Base-by-base conservation (phyloP, 1,140 invertebrate species). In the Leptoteleia sp. region DNA sequence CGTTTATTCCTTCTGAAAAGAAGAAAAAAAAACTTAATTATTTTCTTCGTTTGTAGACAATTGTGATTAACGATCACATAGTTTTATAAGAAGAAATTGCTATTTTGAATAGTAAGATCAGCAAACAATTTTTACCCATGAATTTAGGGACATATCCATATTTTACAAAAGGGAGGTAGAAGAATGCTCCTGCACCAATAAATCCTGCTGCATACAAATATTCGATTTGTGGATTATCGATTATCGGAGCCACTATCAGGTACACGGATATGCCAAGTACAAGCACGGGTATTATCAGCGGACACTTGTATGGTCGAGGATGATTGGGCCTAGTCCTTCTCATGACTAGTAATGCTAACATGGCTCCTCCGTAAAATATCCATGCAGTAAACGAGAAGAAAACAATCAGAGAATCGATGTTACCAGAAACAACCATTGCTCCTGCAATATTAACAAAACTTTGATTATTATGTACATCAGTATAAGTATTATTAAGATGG, bases 301-400 rank as follows among this genome's bases (percentile, higher is more conserved):
- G 96, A 85, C 98, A 96, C 92, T 96, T 96, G 84, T 96, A 96
- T 17, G 95, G 95, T 88, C 95, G 90, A 22, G 94, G 95, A 89
- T 95, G 94, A 88, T 97, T 94, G 52, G 95, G 96, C 89, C 95
- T 94, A 52, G 95, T 97, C 82, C 92, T 93, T 83, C 96, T 90
- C 93, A 98, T 95, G 8, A 97, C 94, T 77, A 98, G 92, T 7
- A 98, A 89, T 3, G 96, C 94, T 29, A 96, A 82, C 94, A 97
- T 97, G 3, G 96, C 92, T 64, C 95, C 94, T 15, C 96, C 96
- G 86, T 98, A 98, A 90, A 98, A 98, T 82, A 98, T 96, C 97
- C 96, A 98, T 1, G 96, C 95, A 31, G 96, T 96, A 87, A 98
- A 98, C 82, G 96, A 97, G 91, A 98, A 98, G 91, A 98, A 97